Evolutionary conservation across 2,888 invertebrate species (phyloP).

Genomic region (Dicyrtoma fusca): DNA sequence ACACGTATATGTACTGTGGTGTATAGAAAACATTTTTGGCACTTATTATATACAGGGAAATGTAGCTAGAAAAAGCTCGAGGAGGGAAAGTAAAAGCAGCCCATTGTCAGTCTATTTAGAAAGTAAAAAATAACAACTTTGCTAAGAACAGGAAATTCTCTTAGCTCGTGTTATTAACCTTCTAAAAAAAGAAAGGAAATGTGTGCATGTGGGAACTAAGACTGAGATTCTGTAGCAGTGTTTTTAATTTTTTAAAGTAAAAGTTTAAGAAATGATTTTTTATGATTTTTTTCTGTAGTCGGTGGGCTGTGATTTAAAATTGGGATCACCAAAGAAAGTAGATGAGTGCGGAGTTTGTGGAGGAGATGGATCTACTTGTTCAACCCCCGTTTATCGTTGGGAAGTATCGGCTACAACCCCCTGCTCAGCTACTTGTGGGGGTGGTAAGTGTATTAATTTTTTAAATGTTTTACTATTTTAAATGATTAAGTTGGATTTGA

Average conservation of each 20-base stretch:
- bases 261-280: too few relatives aligned
- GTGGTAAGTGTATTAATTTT: conserved; percentile 70
- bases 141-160: too few relatives aligned
- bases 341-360: conserved; percentile 66
- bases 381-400: conserved; percentile 85
- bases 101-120: neutral
- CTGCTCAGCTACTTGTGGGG: conserved; percentile 91
- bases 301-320: conserved; percentile 64
- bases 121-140: neutral
- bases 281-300: conserved; percentile 58
- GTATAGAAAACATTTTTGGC: too few relatives aligned
- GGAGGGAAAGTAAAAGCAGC: neutral
- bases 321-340: conserved; percentile 62
- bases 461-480: neutral
- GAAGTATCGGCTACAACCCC: conserved; percentile 78
- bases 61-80: too few relatives aligned
- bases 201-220: too few relatives aligned
- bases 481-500: neutral
- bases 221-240: too few relatives aligned
- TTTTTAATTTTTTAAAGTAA: too few relatives aligned
- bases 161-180: neutral
- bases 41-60: too few relatives aligned
- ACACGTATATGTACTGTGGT: too few relatives aligned
- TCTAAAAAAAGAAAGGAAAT: too few relatives aligned
- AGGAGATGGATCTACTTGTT: conserved; percentile 69